Percentiles rank a stretch among this genome's conserved stretches.
Evolutionary conservation across 2,888 invertebrate species (phyloP).

Genomic region (Boloria selene): DNA sequence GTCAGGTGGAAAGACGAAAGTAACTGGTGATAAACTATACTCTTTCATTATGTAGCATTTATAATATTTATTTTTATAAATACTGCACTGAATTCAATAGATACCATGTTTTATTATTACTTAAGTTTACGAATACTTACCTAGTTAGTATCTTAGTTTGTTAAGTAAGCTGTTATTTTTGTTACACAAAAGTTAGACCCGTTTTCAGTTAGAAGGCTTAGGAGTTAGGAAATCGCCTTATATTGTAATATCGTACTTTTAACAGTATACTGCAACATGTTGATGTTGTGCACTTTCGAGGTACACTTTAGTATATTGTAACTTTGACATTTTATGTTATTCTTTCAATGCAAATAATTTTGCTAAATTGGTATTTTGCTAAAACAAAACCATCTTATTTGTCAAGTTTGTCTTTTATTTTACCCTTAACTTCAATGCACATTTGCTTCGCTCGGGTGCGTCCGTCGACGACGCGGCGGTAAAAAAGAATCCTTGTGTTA

Average conservation of each 20-base stretch:
- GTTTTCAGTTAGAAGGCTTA: not conserved
- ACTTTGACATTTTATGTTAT: constrained; percentile 14
- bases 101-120: constrained; percentile 21
- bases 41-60: constrained; percentile 27
- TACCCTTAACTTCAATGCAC: not conserved
- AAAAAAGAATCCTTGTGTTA: no score
- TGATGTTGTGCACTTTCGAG: not conserved
- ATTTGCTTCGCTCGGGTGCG: no score
- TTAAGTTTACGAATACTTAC: constrained; percentile 8
- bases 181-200: constrained; percentile 6
- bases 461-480: no score
- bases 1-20: not conserved
- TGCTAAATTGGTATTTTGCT: constrained; percentile 17
- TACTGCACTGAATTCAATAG: constrained; percentile 5
- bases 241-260: constrained; percentile 1
- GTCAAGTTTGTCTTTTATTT: constrained; percentile 16
- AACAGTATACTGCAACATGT: constrained; percentile 8
- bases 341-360: constrained; percentile 12
- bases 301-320: constrained; percentile 3
- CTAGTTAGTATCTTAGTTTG: constrained; percentile 24
- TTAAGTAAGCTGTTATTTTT: constrained; percentile 29
- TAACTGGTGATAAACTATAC: constrained; percentile 12
- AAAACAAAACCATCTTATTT: constrained; percentile 20
- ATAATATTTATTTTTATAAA: constrained; percentile 23
- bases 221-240: not conserved